Evolutionary conservation across 2,888 invertebrate species (phyloP).

Genomic region (Morpho achilles): DNA sequence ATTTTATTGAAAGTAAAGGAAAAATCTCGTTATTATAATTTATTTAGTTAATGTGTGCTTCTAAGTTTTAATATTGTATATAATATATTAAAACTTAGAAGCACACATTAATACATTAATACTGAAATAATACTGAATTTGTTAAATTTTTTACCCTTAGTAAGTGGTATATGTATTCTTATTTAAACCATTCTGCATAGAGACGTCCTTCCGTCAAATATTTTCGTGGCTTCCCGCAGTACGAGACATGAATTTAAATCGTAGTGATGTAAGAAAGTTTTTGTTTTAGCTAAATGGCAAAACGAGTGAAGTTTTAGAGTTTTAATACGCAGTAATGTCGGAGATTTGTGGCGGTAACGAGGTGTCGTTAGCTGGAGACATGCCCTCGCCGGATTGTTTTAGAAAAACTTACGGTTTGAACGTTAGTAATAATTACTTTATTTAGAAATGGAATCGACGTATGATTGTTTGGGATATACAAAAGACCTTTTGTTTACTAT

Average conservation of each 20-base stretch:
- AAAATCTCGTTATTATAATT: too few species aligned
- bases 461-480: conserved; percentile 25
- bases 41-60: too few species aligned
- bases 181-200: conserved; percentile 4
- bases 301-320: conserved; percentile 70
- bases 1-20: too few species aligned
- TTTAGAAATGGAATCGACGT: conserved; percentile 40
- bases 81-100: too few species aligned
- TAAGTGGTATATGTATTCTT: conserved; percentile 9
- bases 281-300: conserved; percentile 65
- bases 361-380: conserved; percentile 64
- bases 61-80: too few species aligned
- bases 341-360: conserved; percentile 75
- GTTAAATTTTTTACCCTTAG: not conserved
- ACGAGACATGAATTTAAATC: conserved; percentile 71
- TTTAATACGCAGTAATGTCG: conserved; percentile 75
- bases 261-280: conserved; percentile 72
- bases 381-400: conserved; percentile 50
- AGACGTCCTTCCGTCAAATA: conserved; percentile 32
- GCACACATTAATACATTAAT: too few species aligned
- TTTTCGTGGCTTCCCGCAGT: conserved; percentile 37
- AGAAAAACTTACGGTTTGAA: conserved; percentile 41
- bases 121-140: too few species aligned
- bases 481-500: conserved; percentile 30
- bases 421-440: conserved; percentile 41